phyloP scores from a whole-genome alignment of 2,888 invertebrate genomes.

The Pyrochroa serraticornis region DNA sequence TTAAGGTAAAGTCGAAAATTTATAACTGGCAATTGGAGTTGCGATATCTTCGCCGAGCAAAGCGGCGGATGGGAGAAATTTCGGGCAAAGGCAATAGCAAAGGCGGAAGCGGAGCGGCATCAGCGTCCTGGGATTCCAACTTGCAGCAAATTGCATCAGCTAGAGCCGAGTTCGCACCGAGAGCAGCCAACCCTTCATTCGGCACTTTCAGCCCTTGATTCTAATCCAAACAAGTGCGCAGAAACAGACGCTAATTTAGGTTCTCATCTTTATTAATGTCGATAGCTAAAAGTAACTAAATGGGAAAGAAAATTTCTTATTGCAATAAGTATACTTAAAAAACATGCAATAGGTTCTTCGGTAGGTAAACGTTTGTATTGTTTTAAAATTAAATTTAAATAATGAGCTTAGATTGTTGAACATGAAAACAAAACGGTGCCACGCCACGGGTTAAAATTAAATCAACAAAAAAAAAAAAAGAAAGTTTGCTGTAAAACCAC shows the following conservation, averaged over 20 bases:
- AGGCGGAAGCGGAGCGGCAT: conserved; percentile 1
- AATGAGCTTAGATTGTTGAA: too few relatives aligned
- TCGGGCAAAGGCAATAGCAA: conserved; percentile 6
- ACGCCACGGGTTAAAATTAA: neutral
- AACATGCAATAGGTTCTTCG: neutral
- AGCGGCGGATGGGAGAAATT: conserved; percentile 6
- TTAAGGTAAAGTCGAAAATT: conserved; percentile 49
- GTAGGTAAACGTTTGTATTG: too few relatives aligned
- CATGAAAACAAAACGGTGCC: too few relatives aligned
- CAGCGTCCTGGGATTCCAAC: conserved; percentile 9
- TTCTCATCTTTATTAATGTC: too few relatives aligned
- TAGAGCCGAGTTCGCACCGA: neutral
- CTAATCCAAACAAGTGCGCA: too few relatives aligned
- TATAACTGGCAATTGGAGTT: conserved; percentile 45
- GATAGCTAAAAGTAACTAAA: too few relatives aligned
- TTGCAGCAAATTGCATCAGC: conserved; percentile 9
- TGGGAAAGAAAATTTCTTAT: too few relatives aligned
- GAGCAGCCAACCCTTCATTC: too few relatives aligned
- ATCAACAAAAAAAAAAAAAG: neutral
- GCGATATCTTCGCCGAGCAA: conserved; percentile 13
- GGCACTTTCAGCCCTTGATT: too few relatives aligned
- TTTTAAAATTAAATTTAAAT: too few relatives aligned
- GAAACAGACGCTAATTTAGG: too few relatives aligned
- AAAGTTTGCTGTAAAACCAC: neutral
- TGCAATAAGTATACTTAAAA: too few relatives aligned